Conservation (phyloP, 2,113 vertebrate species). For the Epinephelus moara region DNA sequence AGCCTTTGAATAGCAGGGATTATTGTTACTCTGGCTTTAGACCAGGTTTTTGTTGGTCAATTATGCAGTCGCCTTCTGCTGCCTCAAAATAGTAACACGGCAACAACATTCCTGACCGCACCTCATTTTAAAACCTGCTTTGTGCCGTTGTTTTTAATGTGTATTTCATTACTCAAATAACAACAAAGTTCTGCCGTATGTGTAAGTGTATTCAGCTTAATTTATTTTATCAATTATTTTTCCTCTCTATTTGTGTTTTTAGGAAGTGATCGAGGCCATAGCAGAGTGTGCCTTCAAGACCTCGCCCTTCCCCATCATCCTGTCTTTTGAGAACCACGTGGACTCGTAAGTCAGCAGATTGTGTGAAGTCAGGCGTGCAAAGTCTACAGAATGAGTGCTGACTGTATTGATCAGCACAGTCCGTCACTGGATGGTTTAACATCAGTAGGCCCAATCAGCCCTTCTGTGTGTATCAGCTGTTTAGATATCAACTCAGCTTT, state of each 20-base stretch:
- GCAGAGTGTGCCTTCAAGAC: constrained; percentile 99
- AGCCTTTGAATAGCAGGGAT: no score
- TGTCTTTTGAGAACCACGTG: constrained; percentile 99
- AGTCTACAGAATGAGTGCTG: neutral
- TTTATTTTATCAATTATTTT: neutral
- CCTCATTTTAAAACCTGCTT: no score
- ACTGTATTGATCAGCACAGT: constrained; percentile 14
- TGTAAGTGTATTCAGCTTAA: neutral
- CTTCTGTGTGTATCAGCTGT: constrained; percentile 3
- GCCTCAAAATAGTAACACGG: no score
- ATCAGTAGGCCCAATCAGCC: neutral
- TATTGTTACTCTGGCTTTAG: no score
- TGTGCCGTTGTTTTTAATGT: neutral
- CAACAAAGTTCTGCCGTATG: neutral
- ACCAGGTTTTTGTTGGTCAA: no score
- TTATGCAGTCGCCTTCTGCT: no score
- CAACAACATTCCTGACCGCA: no score
- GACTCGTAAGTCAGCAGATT: constrained; percentile 93
- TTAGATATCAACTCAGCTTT: neutral
- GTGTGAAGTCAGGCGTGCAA: neutral
- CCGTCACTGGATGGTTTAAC: neutral
- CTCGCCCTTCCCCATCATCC: constrained; percentile 94
- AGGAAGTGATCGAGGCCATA: constrained; percentile 99
- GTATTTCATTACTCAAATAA: neutral
- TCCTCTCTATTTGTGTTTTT: constrained; percentile 43